Base-by-base conservation (phyloP, 1,140 invertebrate genomes). In the Stegodyphus dumicola region DNA sequence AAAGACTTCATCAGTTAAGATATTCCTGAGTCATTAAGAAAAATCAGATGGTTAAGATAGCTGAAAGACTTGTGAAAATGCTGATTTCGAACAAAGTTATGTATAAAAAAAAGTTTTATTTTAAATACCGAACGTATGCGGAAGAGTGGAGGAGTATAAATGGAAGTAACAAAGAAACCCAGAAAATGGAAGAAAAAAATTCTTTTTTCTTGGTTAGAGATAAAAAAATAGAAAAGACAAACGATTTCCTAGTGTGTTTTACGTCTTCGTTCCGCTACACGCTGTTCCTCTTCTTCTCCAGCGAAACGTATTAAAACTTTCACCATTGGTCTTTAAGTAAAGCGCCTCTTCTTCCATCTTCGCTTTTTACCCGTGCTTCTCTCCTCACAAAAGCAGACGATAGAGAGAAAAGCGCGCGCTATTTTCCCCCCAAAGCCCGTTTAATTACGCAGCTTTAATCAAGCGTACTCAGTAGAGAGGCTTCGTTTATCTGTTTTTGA, bases 361-460 rank as follows among this genome's bases (percentile, higher is more conserved):
- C 77, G 11, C 49, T 74, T 64, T 73, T 69, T 73, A 56, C 70
- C 17, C 17, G 70, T 56, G 11, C 18, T 66, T 67, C 74, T 64
- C 69, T 52, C 33, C 17, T 67, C 64, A 75, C 80, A 85, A 81
- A 81, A 81, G 81, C 73, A 77, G 66, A 69, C 56, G 80, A 83
- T 51, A 64, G 80, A 83, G 71, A 83, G 70, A 83, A 83, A 75
- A 83, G 80, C 78, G 77, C 15, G 70, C 49, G 65, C 81, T 77
- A 85, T 76, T 85, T 85, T 76, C 73, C 70, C 75, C 64, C 51
- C 54, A 77, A 76, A 76, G 73, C 81, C 74, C 74, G 81, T 85
- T 85, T 85, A 85, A 85, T 85, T 85, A 85, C 81, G 74, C 81
- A 76, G 52, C 74, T 85, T 85, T 85, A 85, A 85, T 85, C 81